Base-by-base conservation (phyloP, 2,113 vertebrate genomes). In the Leptocoma aspasia region DNA sequence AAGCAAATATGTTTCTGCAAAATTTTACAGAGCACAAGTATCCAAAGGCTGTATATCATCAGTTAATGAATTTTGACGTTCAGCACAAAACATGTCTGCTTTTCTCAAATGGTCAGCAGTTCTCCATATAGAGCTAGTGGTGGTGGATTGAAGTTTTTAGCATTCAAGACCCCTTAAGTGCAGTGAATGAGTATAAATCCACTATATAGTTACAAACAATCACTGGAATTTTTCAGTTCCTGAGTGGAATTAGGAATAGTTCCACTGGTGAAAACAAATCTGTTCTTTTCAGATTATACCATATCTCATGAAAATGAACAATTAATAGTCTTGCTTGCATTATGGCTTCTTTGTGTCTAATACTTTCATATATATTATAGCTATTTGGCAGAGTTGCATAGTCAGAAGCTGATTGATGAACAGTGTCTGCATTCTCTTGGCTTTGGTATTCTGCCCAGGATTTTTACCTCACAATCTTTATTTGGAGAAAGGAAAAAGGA, bases 181-280 rank as follows among this genome's bases (percentile, higher is more conserved):
- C 26, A 77, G 15, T n/a, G 54, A 70, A 42, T 42, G 19, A 71
- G 4, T 42, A 19, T 17, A 84, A 73, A 70, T 50, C 23, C 6
- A 19, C 31, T 6, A 1, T 69, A 21, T 5, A 30, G 45, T 52
- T 54, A 31, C 13, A 39, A 63, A 64, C 15, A 15, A 50, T 79
- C 0, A 0, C 7, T 39, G 49, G n/a, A 61, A 35, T 85, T 64
- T 66, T 80, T 39, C 15, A 61, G 2, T 52, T 91, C n/a, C 45
- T 63, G 54, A 47, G 15, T 42, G 16, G 39, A 91, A 94, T 53
- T 33, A 44, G 3, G 18, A 30, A 24, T 56, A 71, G 14, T 52
- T 57, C 73, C 33, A 65, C 37, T 73, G n/a, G 15, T 79, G 2
- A 90, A 89, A 89, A 75, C 24, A 23, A 28, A 50, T 41, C 28